phyloP scores from a whole-genome alignment of 2,113 vertebrate species.

The Micronycteris hirsuta region DNA sequence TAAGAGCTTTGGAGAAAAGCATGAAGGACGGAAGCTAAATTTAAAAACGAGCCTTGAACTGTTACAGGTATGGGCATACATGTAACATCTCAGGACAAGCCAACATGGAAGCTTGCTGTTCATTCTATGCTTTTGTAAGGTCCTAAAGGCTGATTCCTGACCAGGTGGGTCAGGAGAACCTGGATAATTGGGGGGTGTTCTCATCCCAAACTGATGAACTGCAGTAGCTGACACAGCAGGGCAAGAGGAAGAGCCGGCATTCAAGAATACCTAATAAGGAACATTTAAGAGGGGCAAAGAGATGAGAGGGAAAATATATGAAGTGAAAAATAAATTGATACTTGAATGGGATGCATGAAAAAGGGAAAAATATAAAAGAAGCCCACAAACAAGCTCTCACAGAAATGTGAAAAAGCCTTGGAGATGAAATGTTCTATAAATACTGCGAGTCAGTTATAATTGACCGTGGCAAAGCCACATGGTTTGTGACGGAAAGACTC shows the following conservation, averaged over 20 bases:
- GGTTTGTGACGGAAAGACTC: constrained; percentile 48
- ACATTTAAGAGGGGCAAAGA: not conserved
- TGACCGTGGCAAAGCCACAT: constrained; percentile 35
- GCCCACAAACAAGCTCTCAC: constrained; percentile 10
- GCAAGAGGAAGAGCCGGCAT: not conserved
- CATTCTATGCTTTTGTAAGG: not conserved
- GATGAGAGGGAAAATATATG: not conserved
- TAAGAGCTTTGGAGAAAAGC: not conserved
- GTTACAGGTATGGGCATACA: not conserved
- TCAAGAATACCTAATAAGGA: not conserved
- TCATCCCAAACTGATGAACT: not conserved
- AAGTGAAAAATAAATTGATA: constrained; percentile 35
- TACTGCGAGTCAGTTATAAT: constrained; percentile 63
- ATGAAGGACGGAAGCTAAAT: not conserved
- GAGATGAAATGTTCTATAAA: constrained; percentile 58
- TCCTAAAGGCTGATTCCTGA: not conserved
- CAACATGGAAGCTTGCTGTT: not conserved
- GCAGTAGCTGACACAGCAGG: not conserved
- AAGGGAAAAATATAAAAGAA: not conserved
- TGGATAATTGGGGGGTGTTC: not conserved
- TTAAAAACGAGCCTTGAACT: not conserved
- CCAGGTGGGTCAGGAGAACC: not conserved
- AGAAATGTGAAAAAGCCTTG: constrained; percentile 28
- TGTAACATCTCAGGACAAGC: not conserved
- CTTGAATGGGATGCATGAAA: not conserved